A percentile compares a stretch with the other conserved stretches of the same genome.
Conservation (phyloP, 2,113 vertebrate genomes). For the Acinonyx jubatus region DNA sequence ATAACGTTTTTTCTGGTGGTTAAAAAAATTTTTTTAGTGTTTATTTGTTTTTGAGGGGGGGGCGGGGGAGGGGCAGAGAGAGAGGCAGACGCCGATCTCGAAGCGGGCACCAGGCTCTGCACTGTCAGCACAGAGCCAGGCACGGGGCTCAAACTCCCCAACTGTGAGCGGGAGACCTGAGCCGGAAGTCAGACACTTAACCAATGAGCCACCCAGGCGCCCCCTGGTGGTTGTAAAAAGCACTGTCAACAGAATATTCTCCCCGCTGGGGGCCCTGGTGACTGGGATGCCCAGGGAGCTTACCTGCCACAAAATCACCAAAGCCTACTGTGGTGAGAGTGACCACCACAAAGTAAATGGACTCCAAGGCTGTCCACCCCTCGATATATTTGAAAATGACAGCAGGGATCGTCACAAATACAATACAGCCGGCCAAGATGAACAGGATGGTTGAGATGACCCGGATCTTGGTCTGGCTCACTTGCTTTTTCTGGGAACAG, state of each 20-base stretch:
- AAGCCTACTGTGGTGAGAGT: constrained; percentile 98
- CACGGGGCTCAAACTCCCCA: too few species aligned
- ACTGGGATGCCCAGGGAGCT: constrained; percentile 31
- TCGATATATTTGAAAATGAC: constrained; percentile 97
- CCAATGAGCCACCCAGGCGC: too few species aligned
- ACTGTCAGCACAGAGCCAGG: too few species aligned
- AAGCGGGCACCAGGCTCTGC: too few species aligned
- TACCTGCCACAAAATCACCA: constrained; percentile 99
- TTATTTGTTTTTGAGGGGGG: too few species aligned
- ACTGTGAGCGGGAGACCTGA: too few species aligned
- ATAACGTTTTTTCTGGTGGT: neutral
- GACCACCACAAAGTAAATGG: constrained; percentile 98
- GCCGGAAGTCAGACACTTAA: too few species aligned
- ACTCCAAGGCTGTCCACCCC: constrained; percentile 95
- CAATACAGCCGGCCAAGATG: constrained; percentile 95
- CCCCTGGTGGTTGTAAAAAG: neutral
- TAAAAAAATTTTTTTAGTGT: too few species aligned
- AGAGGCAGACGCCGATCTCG: too few species aligned
- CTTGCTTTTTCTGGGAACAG: constrained; percentile 93
- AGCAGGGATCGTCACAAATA: constrained; percentile 97
- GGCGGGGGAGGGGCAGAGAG: too few species aligned
- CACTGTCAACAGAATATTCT: neutral
- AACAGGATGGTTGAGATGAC: constrained; percentile 98
- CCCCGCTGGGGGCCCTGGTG: neutral
- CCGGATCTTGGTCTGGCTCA: constrained; percentile 98